Evolutionary conservation across 2,797 vertebrate genomes (phyloP), one percentile per base, ranked within the genome.

Genomic region (Antennarius maculatus): DNA sequence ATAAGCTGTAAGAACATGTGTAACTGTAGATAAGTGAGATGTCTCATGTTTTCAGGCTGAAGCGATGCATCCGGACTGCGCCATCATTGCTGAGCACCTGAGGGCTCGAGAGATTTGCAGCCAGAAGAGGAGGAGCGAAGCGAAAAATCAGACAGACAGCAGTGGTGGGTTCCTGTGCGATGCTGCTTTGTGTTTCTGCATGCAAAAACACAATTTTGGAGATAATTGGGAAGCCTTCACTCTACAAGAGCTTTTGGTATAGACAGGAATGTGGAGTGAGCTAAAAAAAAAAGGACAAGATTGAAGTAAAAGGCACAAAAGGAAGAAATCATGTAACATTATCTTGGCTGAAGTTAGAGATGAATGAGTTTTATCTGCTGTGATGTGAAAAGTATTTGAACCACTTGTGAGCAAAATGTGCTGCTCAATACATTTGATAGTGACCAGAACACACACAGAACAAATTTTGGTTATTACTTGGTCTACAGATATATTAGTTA

Each of bases 61-160:
- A 34, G 86, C 86, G 0, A 94, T 94, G 46, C 93, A 94, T 69
- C 90, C 93, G 3, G 93, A 93, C 79, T 94, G 93, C 70, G 92
- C 88, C 76, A 92, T 94, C 65, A 87, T 94, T 59, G 81, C 86
- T 2, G 89, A 91, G 75, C 90, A 92, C 77, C 90, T 86, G 74
- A 88, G 80, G 84, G 90, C 91, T 62, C 86, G 70, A 49, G 88
- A 93, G 77, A 43, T 82, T 7, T 94, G 93, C 55, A 78, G 75
- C 58, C 86, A 87, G 84, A 89, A 67, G 48, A 88, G 84, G 61
- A 85, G 53, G 83, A 90, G 81, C 49, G 93, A 94, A 61, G 79
- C 70, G 51, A 87, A 78, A 8, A 93, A 92, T 84, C 82, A 71
- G 50, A 91, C 54, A 13, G 73, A 80, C 52, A 66, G 71, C 66